A percentile compares a stretch with the other conserved stretches of the same genome.
phyloP scores from a whole-genome alignment of 2,113 vertebrate genomes.

The Myotis yumanensis region DNA sequence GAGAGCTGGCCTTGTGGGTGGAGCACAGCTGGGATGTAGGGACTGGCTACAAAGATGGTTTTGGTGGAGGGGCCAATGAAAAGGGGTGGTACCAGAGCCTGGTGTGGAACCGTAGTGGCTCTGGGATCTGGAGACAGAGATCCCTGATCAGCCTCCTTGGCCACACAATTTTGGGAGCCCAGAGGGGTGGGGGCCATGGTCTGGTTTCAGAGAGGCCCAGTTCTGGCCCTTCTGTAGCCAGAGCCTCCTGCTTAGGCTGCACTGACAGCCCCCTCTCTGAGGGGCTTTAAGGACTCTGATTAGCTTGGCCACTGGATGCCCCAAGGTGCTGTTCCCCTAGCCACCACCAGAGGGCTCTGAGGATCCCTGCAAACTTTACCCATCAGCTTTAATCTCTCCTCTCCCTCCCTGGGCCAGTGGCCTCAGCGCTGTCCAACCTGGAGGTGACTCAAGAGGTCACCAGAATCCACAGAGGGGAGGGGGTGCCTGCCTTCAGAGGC shows the following conservation, averaged over 20 bases:
- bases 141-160: neutral
- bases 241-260: neutral
- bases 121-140: neutral
- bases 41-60: neutral
- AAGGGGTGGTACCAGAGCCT: neutral
- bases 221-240: neutral
- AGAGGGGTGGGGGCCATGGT: neutral
- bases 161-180: neutral
- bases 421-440: neutral
- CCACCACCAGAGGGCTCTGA: conserved; percentile 63
- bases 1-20: neutral
- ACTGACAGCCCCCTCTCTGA: neutral
- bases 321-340: neutral
- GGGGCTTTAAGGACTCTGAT: neutral
- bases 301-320: neutral
- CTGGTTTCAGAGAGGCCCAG: neutral
- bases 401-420: neutral
- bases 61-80: neutral
- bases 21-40: neutral
- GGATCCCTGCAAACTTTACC: neutral
- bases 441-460: conserved; percentile 56
- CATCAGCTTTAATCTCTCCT: neutral
- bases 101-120: neutral
- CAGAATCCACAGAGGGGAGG: neutral
- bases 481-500: neutral